Percentiles rank a stretch among this genome's conserved stretches.
Conservation (phyloP, 1,140 invertebrate species). For the Diabrotica virgifera region DNA sequence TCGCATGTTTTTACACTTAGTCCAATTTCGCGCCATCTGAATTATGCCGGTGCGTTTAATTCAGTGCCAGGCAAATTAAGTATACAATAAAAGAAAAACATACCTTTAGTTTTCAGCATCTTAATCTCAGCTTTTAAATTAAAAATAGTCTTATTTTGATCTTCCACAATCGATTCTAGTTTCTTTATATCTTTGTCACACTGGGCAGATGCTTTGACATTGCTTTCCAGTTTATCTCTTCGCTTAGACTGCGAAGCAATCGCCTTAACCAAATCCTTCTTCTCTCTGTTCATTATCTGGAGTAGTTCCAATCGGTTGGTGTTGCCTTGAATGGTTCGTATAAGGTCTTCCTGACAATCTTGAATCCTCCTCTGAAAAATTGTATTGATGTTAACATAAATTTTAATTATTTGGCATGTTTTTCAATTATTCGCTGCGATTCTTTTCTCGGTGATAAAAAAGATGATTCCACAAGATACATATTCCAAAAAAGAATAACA, state of each 20-base stretch:
- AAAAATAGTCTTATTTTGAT: slow-evolving; percentile 30
- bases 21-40: too few species aligned
- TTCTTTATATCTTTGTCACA: slow-evolving; percentile 47
- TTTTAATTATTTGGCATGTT: too few species aligned
- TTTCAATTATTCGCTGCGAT: too few species aligned
- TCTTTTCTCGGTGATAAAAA: too few species aligned
- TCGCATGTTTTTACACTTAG: too few species aligned
- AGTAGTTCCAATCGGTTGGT: slow-evolving; percentile 58
- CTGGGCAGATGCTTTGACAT: slow-evolving; percentile 33
- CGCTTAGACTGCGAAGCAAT: slow-evolving; percentile 48
- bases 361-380: slow-evolving; percentile 41
- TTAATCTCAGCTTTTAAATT: slow-evolving; percentile 41
- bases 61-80: too few species aligned
- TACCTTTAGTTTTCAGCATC: slow-evolving; percentile 39
- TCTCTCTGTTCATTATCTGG: slow-evolving; percentile 56
- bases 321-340: slow-evolving; percentile 52
- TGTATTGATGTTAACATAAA: neutral
- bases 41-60: too few species aligned
- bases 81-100: neutral
- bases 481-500: too few species aligned
- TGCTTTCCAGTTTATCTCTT: slow-evolving; percentile 40
- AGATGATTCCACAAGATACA: too few species aligned
- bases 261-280: slow-evolving; percentile 49
- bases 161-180: slow-evolving; percentile 44
- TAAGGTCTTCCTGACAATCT: slow-evolving; percentile 46